Evolutionary conservation across 2,797 vertebrate genomes (phyloP).

Genomic region (Novumbra hubbsi): DNA sequence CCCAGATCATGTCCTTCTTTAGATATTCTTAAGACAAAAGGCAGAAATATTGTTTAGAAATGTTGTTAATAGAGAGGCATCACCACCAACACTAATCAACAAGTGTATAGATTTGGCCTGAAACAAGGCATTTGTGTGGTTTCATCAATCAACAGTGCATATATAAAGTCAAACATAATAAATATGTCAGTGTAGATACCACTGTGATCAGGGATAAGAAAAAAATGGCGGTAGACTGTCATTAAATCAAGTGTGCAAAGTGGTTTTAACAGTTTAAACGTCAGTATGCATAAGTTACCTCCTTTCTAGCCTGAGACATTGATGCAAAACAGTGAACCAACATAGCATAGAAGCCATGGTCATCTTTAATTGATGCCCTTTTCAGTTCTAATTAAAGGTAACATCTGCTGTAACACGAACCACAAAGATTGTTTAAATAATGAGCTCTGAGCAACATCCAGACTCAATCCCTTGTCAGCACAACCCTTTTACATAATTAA

Average conservation of each 20-base stretch:
- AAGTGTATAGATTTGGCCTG: neutral
- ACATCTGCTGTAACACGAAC: slow-evolving; percentile 8
- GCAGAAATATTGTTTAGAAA: neutral
- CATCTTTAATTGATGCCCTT: slow-evolving; percentile 63
- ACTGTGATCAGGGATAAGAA: neutral
- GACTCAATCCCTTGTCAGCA: slow-evolving; percentile 28
- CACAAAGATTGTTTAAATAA: slow-evolving; percentile 48
- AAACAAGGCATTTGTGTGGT: neutral
- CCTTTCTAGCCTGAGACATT: neutral
- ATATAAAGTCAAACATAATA: neutral
- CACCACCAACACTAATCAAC: neutral
- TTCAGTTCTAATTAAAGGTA: slow-evolving; percentile 41
- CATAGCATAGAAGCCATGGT: slow-evolving; percentile 37
- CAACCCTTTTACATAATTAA: slow-evolving; percentile 58
- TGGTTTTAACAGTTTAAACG: neutral
- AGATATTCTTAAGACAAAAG: neutral
- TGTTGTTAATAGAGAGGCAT: neutral
- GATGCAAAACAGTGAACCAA: slow-evolving; percentile 31
- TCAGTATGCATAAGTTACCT: neutral
- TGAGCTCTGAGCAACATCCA: slow-evolving; percentile 38
- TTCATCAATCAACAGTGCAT: neutral
- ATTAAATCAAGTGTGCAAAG: neutral
- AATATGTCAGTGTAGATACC: neutral
- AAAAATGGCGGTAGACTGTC: neutral
- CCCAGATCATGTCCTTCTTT: neutral